phyloP scores from a whole-genome alignment of 2,888 invertebrate genomes.

The Meghimatium bilineatum region DNA sequence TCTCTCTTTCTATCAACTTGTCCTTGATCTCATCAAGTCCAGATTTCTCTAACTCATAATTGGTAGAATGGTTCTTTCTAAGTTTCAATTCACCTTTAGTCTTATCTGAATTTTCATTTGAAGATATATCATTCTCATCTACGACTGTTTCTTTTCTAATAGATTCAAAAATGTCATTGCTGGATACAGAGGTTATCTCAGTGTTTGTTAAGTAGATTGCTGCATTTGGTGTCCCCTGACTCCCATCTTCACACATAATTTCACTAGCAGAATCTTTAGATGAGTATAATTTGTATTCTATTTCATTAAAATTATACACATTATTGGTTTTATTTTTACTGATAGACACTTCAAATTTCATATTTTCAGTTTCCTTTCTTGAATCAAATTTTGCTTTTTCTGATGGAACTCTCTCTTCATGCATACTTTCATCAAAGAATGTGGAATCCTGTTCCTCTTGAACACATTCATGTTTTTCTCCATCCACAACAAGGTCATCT shows the following conservation, averaged over 20 bases:
- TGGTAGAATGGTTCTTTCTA: slow-evolving; percentile 52
- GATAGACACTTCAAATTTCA: slow-evolving; percentile 64
- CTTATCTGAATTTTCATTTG: slow-evolving; percentile 44
- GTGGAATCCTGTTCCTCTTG: neutral
- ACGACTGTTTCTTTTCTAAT: slow-evolving; percentile 56
- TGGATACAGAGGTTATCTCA: slow-evolving; percentile 57
- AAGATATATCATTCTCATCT: slow-evolving; percentile 46
- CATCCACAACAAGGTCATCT: neutral
- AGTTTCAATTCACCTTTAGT: slow-evolving; percentile 52
- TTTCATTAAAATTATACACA: slow-evolving; percentile 67
- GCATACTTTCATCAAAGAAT: neutral
- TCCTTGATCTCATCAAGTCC: slow-evolving; percentile 56
- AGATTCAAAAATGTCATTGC: slow-evolving; percentile 57
- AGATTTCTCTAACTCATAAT: slow-evolving; percentile 51
- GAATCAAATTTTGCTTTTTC: neutral
- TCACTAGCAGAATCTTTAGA: slow-evolving; percentile 39
- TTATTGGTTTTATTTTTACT: slow-evolving; percentile 67
- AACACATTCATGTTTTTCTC: neutral
- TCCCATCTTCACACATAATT: neutral
- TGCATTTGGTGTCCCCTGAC: slow-evolving; percentile 56
- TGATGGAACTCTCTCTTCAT: neutral
- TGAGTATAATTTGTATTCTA: slow-evolving; percentile 65
- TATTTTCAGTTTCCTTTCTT: slow-evolving; percentile 41
- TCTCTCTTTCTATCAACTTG: slow-evolving; percentile 46
- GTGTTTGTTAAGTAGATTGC: slow-evolving; percentile 64